Evolutionary conservation across 2,113 vertebrate genomes (phyloP).

Genomic region (Pygoscelis antarcticus): DNA sequence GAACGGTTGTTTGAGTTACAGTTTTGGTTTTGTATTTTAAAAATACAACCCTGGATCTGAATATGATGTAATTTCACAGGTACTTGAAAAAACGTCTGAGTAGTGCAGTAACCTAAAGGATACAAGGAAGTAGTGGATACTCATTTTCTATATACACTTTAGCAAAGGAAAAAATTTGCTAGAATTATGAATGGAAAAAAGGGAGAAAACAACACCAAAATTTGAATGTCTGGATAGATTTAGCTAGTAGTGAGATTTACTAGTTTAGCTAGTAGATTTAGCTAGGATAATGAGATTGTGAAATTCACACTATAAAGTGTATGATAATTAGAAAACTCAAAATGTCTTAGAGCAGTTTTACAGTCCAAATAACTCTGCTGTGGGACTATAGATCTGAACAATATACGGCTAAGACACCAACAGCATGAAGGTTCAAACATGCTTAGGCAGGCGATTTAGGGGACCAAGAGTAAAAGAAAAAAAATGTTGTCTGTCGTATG

Average conservation of each 20-base stretch:
- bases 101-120: not conserved
- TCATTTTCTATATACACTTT: not conserved
- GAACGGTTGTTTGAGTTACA: not conserved
- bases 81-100: not conserved
- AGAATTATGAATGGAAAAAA: not conserved
- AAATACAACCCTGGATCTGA: not conserved
- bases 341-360: not conserved
- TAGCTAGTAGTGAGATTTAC: not conserved
- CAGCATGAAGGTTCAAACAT: not conserved
- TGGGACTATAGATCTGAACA: not conserved
- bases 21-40: not conserved
- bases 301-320: not conserved
- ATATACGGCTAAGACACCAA: not conserved
- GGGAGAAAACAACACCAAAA: not conserved
- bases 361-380: not conserved
- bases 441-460: not conserved
- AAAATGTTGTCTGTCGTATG: not conserved
- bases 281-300: not conserved
- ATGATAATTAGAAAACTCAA: constrained; percentile 2
- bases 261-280: no score
- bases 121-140: not conserved
- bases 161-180: not conserved
- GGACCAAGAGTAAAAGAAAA: not conserved
- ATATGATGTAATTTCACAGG: not conserved
- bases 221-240: not conserved